phyloP scores from a whole-genome alignment of 2,113 vertebrate genomes.

The Ophthalmolycus amberensis region DNA sequence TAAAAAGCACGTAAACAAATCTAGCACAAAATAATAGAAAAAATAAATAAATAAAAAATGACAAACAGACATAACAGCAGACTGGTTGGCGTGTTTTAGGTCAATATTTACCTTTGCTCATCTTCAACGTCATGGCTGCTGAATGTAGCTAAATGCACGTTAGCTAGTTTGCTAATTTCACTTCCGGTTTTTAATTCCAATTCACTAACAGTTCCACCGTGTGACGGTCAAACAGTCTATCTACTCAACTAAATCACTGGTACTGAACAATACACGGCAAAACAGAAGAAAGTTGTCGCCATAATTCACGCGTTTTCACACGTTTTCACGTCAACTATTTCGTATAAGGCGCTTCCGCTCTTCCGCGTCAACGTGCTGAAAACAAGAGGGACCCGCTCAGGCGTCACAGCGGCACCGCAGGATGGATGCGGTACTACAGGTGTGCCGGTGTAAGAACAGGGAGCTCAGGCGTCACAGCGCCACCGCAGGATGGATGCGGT shows the following conservation, averaged over 20 bases:
- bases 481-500: neutral
- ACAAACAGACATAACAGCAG: too few relatives aligned
- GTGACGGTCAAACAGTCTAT: neutral
- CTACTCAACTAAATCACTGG: neutral
- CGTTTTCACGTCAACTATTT: slow-evolving; percentile 17
- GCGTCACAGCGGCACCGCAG: slow-evolving; percentile 35
- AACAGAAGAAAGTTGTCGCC: neutral
- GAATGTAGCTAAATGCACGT: neutral
- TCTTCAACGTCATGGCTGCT: slow-evolving; percentile 4
- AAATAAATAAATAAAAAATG: neutral
- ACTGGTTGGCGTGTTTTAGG: neutral
- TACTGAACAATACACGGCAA: fast-evolving
- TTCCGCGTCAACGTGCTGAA: neutral
- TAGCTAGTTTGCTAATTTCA: neutral
- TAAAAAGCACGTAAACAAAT: neutral
- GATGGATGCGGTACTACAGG: neutral
- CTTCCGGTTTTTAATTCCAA: neutral
- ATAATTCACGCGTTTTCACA: too few relatives aligned
- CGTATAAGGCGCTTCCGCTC: slow-evolving; percentile 47
- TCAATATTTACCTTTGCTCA: slow-evolving; percentile 70
- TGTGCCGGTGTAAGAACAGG: neutral
- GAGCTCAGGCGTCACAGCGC: slow-evolving; percentile 35
- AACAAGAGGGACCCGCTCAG: neutral
- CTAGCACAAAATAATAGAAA: neutral
- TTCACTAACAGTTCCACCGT: neutral